Evolutionary conservation across 1,140 invertebrate genomes (phyloP).

Genomic region (Euwallacea similis): DNA sequence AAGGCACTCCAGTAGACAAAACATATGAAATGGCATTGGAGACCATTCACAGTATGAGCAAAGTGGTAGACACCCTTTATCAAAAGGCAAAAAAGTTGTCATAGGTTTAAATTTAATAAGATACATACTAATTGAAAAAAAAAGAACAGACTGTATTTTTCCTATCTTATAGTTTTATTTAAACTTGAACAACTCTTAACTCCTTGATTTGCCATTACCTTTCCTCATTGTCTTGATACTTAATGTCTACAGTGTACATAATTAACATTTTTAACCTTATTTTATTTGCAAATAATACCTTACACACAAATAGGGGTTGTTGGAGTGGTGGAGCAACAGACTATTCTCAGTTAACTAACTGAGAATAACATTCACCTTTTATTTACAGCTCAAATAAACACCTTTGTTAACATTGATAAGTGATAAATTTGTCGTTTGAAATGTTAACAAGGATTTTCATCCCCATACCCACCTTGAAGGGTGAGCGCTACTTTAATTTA

Average conservation of each 20-base stretch:
- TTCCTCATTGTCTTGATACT: conserved; percentile 4
- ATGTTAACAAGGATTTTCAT: too few species aligned
- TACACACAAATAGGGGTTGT: too few species aligned
- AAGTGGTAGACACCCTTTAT: conserved; percentile 97
- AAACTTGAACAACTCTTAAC: neutral
- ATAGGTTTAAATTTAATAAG: conserved; percentile 60
- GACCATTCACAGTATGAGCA: conserved; percentile 98
- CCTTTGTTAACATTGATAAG: too few species aligned
- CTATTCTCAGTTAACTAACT: too few species aligned
- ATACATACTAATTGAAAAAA: conserved; percentile 28
- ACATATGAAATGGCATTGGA: conserved; percentile 97
- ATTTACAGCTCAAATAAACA: too few species aligned
- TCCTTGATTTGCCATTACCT: conserved; percentile 23
- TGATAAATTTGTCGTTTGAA: too few species aligned
- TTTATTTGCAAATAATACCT: too few species aligned
- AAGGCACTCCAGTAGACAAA: conserved; percentile 91
- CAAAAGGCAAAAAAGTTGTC: conserved; percentile 98
- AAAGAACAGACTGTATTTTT: conserved; percentile 51
- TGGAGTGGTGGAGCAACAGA: too few species aligned
- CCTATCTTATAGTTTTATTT: conserved; percentile 34
- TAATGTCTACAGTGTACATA: conserved; percentile 39
- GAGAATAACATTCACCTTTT: too few species aligned
- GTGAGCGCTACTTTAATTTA: neutral
- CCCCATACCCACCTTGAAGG: too few species aligned
- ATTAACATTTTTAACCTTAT: conserved; percentile 33